Base-by-base conservation (phyloP, 2,888 invertebrate species). In the Athetis lepigone region DNA sequence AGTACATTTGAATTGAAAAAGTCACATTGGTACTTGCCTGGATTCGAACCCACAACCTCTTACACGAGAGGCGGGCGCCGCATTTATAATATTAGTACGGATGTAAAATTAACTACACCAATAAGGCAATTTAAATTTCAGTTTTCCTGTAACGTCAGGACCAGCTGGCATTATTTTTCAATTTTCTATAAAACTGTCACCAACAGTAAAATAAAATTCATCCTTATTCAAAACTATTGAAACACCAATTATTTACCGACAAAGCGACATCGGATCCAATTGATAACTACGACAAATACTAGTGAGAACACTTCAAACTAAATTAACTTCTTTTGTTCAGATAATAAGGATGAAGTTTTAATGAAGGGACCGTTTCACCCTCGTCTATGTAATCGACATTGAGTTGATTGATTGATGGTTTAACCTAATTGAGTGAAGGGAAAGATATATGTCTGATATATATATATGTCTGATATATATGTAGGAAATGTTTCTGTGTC, bases 331-430 rank as follows among this genome's bases (percentile, higher is more conserved):
- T 75, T 61, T 63, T 18, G 8, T 18, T 3, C 18, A 39, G 16
- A 13, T 9, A 46, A 59, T 68, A 80, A 55, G 54, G 69, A 59
- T 55, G 47, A 50, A 39, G 55, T 59, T 75, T 56, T 39, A 64
- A 57, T 46, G 42, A 49, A 51, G 29, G 42, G 27, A 43, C 29
- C 18, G 49, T 47, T 67, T 59, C 45, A 40, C 68, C 68, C 68
- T 72, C 66, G 49, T 63, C 46, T 33, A 16, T 46, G 29, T 57
- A 67, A 65, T 57, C 45, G 62, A 68, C 72, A 73, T 57, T 65
- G 66, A 79, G 81, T 82, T 82, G 83, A 82, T 82, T 82, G 83
- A 81, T 79, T 78, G 78, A 80, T 78, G 67, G 50, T 43, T 51
- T 16, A 39, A 29, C 42, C 37, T 74, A 82, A 82, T 80, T 79